phyloP scores from a whole-genome alignment of 2,888 invertebrate species.

The Meiosimyza decipiens region DNA sequence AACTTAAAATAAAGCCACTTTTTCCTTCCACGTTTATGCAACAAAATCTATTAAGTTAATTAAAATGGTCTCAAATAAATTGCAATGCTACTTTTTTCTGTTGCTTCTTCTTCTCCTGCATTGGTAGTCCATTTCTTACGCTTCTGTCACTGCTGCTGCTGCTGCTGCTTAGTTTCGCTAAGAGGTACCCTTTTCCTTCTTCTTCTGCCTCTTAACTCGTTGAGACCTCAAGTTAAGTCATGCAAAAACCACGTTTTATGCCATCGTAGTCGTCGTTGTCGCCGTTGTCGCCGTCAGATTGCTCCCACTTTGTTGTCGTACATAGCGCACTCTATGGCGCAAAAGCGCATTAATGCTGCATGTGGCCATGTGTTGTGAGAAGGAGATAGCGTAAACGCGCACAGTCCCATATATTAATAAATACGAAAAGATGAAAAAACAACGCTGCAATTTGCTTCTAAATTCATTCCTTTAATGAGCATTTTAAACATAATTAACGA shows the following conservation, averaged over 20 bases:
- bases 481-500: conserved; percentile 52
- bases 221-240: conserved; percentile 30
- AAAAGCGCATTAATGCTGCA: background rate
- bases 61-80: conserved; percentile 35
- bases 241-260: conserved; percentile 35
- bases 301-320: conserved; percentile 28
- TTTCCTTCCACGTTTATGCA: conserved; percentile 1
- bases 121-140: background rate
- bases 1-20: background rate
- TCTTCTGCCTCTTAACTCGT: conserved; percentile 19
- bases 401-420: too few species aligned
- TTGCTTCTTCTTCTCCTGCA: background rate
- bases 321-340: background rate
- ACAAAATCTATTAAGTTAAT: conserved; percentile 35
- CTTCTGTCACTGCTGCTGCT: conserved; percentile 17
- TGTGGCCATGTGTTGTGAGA: background rate
- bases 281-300: conserved; percentile 21
- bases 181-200: background rate
- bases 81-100: conserved; percentile 7
- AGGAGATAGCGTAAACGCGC: too few species aligned
- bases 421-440: background rate
- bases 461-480: conserved; percentile 49
- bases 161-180: background rate
- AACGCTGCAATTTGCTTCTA: conserved; percentile 44
- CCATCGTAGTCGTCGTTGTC: conserved; percentile 23